Percentiles rank a stretch among this genome's conserved stretches.
Conservation (phyloP, 2,888 invertebrate species). For the Troides helena region DNA sequence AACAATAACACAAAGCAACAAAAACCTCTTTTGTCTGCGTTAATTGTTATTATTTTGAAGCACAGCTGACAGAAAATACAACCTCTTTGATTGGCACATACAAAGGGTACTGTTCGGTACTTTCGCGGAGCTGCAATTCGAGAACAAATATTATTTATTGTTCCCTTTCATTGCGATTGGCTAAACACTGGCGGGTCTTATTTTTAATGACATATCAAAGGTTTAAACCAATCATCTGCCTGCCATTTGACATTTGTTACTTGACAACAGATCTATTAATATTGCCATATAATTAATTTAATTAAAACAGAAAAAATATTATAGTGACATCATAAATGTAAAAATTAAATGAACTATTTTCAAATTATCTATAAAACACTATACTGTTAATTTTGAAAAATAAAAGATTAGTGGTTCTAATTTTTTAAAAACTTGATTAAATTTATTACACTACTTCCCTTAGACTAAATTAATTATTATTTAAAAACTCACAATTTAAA, state of each 20-base stretch:
- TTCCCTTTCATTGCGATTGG: conserved; percentile 17
- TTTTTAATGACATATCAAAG: conserved; percentile 16
- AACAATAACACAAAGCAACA: not conserved
- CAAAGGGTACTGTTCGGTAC: conserved; percentile 9
- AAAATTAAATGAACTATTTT: not conserved
- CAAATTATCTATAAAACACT: too few relatives aligned
- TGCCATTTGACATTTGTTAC: not conserved
- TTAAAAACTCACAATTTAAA: too few relatives aligned
- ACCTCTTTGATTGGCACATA: conserved; percentile 25
- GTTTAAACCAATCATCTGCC: conserved; percentile 17
- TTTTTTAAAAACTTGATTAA: too few relatives aligned
- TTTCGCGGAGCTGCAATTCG: conserved; percentile 19
- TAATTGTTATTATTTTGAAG: conserved; percentile 30
- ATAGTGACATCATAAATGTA: not conserved
- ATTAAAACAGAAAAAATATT: not conserved
- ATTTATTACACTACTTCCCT: too few relatives aligned
- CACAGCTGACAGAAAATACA: conserved; percentile 23
- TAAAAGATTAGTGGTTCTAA: too few relatives aligned
- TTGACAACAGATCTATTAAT: not conserved
- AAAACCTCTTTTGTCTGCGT: conserved; percentile 12
- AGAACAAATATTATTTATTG: conserved; percentile 11
- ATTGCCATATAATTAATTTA: not conserved
- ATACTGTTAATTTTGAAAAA: too few relatives aligned
- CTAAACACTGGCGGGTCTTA: not conserved
- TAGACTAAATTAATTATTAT: too few relatives aligned